A percentile compares a stretch with the other conserved stretches of the same genome.
Evolutionary conservation across 2,797 vertebrate genomes (phyloP).

Genomic region (Alauda arvensis): DNA sequence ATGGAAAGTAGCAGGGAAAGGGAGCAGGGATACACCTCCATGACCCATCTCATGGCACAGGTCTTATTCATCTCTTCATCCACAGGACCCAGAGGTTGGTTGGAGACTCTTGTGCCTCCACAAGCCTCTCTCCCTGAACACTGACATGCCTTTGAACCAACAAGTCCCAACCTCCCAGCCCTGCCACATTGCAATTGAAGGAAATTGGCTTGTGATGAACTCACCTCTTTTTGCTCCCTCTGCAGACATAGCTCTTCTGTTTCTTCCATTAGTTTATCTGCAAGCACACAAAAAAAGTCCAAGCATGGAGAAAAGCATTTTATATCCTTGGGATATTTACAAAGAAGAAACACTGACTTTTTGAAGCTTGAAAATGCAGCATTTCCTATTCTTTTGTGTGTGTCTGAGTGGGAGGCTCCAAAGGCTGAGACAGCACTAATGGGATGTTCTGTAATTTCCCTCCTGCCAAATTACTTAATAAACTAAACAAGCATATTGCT

Average conservation of each 20-base stretch:
- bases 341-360: neutral
- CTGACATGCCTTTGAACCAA: neutral
- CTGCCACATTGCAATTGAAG: neutral
- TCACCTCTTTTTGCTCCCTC: conserved; percentile 90
- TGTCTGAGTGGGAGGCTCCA: neutral
- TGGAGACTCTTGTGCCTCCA: neutral
- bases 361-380: neutral
- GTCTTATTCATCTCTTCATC: neutral
- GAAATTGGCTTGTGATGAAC: neutral
- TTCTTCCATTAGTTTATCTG: conserved; percentile 98
- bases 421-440: neutral
- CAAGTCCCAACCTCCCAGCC: neutral
- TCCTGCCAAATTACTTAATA: neutral
- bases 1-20: neutral
- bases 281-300: conserved; percentile 21
- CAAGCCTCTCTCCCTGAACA: neutral
- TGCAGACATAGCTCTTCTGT: conserved; percentile 92
- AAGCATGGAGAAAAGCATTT: neutral
- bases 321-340: neutral
- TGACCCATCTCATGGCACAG: neutral
- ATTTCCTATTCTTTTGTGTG: neutral
- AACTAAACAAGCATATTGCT: neutral
- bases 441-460: neutral
- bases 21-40: neutral
- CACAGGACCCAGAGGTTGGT: neutral